Conservation (phyloP, 2,888 invertebrate species). For the Allolobophora icterica region DNA sequence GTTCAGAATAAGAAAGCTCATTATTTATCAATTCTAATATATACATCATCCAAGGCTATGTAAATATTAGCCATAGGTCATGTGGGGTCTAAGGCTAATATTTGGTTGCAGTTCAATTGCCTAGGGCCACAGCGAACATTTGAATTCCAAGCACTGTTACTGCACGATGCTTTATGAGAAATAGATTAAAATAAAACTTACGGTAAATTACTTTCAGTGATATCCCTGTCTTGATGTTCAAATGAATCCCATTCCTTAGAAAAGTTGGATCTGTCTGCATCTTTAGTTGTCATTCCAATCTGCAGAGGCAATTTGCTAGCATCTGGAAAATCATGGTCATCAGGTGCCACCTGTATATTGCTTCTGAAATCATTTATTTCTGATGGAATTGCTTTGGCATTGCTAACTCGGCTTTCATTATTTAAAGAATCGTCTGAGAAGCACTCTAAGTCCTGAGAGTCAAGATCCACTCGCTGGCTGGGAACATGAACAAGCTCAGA, state of each 20-base stretch:
- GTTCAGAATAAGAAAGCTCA: not conserved
- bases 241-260: not conserved
- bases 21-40: too few species aligned
- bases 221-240: not conserved
- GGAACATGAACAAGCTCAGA: not conserved
- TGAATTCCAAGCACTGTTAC: not conserved
- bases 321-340: not conserved
- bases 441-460: not conserved
- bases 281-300: not conserved
- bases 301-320: not conserved
- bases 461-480: not conserved
- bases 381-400: not conserved
- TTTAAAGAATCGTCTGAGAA: constrained; percentile 24
- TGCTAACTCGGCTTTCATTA: not conserved
- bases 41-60: not conserved
- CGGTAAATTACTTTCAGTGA: constrained; percentile 10
- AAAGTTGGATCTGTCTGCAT: not conserved
- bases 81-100: not conserved
- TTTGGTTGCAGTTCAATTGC: not conserved
- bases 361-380: not conserved
- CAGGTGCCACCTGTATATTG: not conserved
- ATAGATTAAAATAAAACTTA: not conserved
- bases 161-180: not conserved
- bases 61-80: not conserved
- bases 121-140: too few species aligned